These are phyloP conservation scores for Polydrusus tereticollis DNA, from an alignment of 2,888 invertebrate genomes.

Conservation along the genomic window DNA sequence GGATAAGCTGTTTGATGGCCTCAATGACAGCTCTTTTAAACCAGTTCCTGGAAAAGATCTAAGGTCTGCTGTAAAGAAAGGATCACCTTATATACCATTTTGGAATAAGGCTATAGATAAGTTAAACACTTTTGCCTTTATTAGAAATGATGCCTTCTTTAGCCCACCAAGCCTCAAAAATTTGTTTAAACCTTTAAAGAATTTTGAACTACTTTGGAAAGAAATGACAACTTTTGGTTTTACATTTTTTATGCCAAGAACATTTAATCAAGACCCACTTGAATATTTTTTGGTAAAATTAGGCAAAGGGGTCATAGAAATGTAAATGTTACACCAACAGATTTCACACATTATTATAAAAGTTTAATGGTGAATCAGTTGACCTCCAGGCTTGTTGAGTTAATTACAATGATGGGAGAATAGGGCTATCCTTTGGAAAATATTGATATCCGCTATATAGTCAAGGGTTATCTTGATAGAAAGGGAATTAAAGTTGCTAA, in stretches of 20 bases:
- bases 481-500: conserved; percentile 3
- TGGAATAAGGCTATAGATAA: conserved; percentile 25
- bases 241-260: conserved; percentile 21
- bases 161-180: conserved; percentile 17
- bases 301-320: too few species aligned
- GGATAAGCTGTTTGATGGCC: conserved; percentile 35
- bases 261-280: conserved; percentile 40
- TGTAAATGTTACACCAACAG: too few species aligned
- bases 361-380: conserved; percentile 24
- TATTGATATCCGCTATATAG: neutral
- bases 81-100: conserved; percentile 25
- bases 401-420: conserved; percentile 54
- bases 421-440: conserved; percentile 37
- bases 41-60: conserved; percentile 2
- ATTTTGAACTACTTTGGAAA: conserved; percentile 10
- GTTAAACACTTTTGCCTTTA: neutral
- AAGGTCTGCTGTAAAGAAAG: conserved; percentile 5
- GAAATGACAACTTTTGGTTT: conserved; percentile 9
- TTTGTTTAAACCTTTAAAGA: conserved; percentile 25
- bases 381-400: conserved; percentile 13
- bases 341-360: too few species aligned
- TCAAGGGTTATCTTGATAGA: neutral
- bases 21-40: conserved; percentile 19
- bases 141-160: neutral
- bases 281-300: conserved; percentile 39